A percentile compares a stretch with the other conserved stretches of the same genome.
These are phyloP conservation scores for Gambelia wislizenii DNA, from an alignment of 2,797 vertebrate species.

Conservation along the genomic window DNA sequence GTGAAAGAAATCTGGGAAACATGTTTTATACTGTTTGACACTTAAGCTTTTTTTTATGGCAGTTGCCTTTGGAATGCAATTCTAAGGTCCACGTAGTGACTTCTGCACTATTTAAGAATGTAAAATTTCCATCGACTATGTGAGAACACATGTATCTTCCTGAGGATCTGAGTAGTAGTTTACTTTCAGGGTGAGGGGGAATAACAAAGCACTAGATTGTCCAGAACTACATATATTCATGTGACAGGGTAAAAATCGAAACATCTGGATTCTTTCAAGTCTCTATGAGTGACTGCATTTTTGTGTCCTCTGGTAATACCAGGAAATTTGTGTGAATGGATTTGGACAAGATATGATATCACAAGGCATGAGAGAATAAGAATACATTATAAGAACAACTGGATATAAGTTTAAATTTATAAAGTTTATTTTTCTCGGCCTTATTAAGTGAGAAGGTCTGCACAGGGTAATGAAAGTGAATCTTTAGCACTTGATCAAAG, in stretches of 20 bases:
- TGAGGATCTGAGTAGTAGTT: neutral
- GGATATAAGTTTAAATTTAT: conserved; percentile 32
- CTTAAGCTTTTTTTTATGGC: conserved; percentile 44
- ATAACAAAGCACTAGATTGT: conserved; percentile 7
- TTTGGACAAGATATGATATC: conserved; percentile 34
- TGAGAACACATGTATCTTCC: neutral
- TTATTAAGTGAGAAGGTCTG: conserved; percentile 5
- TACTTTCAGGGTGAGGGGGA: neutral
- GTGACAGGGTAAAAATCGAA: conserved; percentile 31
- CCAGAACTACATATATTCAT: conserved; percentile 4
- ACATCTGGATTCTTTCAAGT: conserved; percentile 65
- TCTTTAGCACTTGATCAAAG: neutral
- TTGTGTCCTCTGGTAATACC: conserved; percentile 36
- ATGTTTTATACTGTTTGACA: conserved; percentile 48
- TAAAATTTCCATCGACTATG: neutral
- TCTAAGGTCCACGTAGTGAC: neutral
- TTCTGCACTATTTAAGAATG: neutral
- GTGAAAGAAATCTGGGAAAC: conserved; percentile 7
- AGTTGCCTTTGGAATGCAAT: conserved; percentile 29
- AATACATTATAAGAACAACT: conserved; percentile 4
- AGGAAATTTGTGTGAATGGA: conserved; percentile 42
- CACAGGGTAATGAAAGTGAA: conserved; percentile 3
- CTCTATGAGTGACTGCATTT: conserved; percentile 36
- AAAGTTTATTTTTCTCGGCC: conserved; percentile 17
- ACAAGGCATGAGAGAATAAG: conserved; percentile 35